These are phyloP conservation scores for Astyanax mexicanus DNA, from an alignment of 2,797 vertebrate species.

Conservation along the genomic window DNA sequence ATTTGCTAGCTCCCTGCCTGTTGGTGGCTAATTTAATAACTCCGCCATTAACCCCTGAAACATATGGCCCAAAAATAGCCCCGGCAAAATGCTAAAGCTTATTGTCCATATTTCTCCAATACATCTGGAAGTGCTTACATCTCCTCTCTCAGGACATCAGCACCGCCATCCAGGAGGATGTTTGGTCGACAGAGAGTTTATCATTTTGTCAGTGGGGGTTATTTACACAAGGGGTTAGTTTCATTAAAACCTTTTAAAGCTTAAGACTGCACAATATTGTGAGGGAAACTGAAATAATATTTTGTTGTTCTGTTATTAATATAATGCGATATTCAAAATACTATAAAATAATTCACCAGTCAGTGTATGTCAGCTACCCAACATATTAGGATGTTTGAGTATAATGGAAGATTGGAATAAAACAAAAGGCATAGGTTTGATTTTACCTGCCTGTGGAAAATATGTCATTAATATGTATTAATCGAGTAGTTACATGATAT, in stretches of 20 bases:
- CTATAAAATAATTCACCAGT: no score
- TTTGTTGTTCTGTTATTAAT: no score
- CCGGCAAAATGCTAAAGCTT: constrained; percentile 69
- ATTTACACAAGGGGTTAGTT: neutral
- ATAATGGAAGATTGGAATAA: no score
- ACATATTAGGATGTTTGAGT: no score
- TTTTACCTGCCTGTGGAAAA: no score
- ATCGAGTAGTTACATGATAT: no score
- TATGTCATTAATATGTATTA: no score
- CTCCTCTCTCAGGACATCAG: constrained; percentile 30
- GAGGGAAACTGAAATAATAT: no score
- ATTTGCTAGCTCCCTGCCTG: constrained; percentile 77
- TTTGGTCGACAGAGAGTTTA: constrained; percentile 25
- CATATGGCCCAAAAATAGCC: constrained; percentile 90
- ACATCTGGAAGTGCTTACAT: constrained; percentile 87
- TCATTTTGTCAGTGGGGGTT: constrained; percentile 30
- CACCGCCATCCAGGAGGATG: constrained; percentile 11
- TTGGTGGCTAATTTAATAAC: constrained; percentile 91
- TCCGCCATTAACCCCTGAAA: constrained; percentile 88
- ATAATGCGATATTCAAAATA: no score
- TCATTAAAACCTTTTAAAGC: neutral
- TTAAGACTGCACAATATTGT: no score
- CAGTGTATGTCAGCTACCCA: no score
- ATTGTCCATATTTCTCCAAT: constrained; percentile 71
- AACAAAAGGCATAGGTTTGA: no score